These are phyloP conservation scores for Pipra filicauda DNA, from an alignment of 2,113 vertebrate species.

Conservation along the genomic window DNA sequence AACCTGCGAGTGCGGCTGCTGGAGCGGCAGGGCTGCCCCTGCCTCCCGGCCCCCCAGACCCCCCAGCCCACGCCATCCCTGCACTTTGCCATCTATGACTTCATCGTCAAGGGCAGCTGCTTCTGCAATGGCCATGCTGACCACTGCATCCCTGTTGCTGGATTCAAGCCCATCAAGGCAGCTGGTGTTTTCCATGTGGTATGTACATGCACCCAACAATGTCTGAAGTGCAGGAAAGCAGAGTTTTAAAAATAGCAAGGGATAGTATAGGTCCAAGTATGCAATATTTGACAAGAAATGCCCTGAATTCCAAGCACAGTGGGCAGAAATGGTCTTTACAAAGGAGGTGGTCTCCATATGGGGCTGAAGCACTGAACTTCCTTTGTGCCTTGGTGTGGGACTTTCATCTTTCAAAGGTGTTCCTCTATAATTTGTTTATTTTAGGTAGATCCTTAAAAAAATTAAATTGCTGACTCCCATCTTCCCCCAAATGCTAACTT, in stretches of 20 bases:
- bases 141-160: conserved; percentile 81
- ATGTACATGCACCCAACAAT: neutral
- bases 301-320: neutral
- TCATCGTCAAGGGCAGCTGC: conserved; percentile 96
- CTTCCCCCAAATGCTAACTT: neutral
- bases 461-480: neutral
- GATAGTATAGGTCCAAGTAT: neutral
- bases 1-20: conserved; percentile 88
- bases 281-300: fast-evolving
- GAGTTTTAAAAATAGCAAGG: neutral
- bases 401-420: neutral
- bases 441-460: neutral
- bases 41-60: conserved; percentile 52
- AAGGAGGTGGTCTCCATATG: neutral
- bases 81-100: conserved; percentile 91
- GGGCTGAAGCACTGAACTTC: neutral
- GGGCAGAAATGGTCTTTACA: neutral
- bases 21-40: conserved; percentile 85
- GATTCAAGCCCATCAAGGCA: conserved; percentile 78
- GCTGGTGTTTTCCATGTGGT: conserved; percentile 83
- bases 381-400: neutral
- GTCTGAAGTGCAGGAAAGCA: neutral
- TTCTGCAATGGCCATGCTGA: conserved; percentile 94
- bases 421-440: neutral
- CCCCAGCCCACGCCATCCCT: conserved; percentile 30